Conservation (phyloP, 2,888 invertebrate species). For the Cactoblastis cactorum region DNA sequence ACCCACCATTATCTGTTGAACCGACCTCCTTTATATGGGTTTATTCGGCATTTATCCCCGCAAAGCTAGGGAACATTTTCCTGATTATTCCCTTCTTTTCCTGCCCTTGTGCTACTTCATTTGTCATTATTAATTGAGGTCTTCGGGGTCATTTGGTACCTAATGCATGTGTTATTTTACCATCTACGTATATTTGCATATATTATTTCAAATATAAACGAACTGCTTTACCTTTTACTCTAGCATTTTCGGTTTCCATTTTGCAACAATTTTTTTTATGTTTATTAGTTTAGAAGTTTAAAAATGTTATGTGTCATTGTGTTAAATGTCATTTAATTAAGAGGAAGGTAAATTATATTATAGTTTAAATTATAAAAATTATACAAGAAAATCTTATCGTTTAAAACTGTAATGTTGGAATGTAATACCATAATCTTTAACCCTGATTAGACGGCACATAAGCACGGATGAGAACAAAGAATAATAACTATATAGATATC, state of each 20-base stretch:
- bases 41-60: slow-evolving; percentile 10
- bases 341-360: too few relatives aligned
- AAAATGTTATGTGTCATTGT: too few relatives aligned
- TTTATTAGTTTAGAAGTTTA: too few relatives aligned
- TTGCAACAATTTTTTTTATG: too few relatives aligned
- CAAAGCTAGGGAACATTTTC: slow-evolving; percentile 14
- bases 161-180: neutral
- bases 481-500: neutral
- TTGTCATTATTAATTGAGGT: slow-evolving; percentile 12
- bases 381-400: neutral
- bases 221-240: too few relatives aligned
- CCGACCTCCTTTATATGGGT: slow-evolving; percentile 5
- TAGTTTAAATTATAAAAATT: neutral
- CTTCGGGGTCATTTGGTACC: neutral
- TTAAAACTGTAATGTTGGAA: neutral
- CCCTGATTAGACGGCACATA: slow-evolving; percentile 1
- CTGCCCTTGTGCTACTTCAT: slow-evolving; percentile 17
- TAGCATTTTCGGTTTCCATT: too few relatives aligned
- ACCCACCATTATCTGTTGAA: neutral
- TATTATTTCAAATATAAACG: too few relatives aligned
- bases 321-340: too few relatives aligned
- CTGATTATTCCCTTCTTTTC: slow-evolving; percentile 24
- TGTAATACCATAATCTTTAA: slow-evolving; percentile 1
- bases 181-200: too few relatives aligned
- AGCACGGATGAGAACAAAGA: neutral